These are phyloP conservation scores for Lasiurus cinereus DNA, from an alignment of 2,113 vertebrate genomes.

Conservation along the genomic window DNA sequence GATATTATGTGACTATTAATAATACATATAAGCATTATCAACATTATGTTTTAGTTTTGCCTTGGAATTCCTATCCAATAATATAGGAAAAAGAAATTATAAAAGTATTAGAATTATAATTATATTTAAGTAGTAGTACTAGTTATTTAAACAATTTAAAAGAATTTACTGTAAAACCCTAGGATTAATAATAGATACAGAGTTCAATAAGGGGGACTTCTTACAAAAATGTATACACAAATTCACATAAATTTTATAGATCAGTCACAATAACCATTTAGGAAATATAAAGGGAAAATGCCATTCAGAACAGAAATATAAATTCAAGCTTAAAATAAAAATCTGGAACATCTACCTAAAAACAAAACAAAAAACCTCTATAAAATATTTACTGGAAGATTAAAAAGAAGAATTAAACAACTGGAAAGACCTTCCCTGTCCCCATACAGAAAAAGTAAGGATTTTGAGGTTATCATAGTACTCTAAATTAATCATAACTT, in stretches of 20 bases:
- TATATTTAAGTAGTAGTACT: neutral
- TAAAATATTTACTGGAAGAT: neutral
- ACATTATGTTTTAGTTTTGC: slow-evolving; percentile 15
- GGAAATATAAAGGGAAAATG: slow-evolving; percentile 18
- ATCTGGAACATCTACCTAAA: neutral
- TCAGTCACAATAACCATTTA: neutral
- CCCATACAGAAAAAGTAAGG: slow-evolving; percentile 5
- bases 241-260: neutral
- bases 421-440: neutral
- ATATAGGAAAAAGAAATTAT: slow-evolving; percentile 25
- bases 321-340: slow-evolving; percentile 37
- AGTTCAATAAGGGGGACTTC: neutral
- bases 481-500: neutral
- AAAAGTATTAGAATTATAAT: slow-evolving; percentile 16
- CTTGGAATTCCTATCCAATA: neutral
- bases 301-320: neutral
- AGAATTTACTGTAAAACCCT: neutral
- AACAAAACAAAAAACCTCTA: neutral
- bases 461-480: neutral
- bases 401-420: slow-evolving; percentile 18
- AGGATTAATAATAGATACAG: neutral
- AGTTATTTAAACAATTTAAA: neutral
- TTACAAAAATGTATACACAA: neutral
- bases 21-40: neutral
- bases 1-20: neutral